A percentile compares a stretch with the other conserved stretches of the same genome.
phyloP scores from a whole-genome alignment of 1,140 invertebrate species.

The Leptoteleia sp. region DNA sequence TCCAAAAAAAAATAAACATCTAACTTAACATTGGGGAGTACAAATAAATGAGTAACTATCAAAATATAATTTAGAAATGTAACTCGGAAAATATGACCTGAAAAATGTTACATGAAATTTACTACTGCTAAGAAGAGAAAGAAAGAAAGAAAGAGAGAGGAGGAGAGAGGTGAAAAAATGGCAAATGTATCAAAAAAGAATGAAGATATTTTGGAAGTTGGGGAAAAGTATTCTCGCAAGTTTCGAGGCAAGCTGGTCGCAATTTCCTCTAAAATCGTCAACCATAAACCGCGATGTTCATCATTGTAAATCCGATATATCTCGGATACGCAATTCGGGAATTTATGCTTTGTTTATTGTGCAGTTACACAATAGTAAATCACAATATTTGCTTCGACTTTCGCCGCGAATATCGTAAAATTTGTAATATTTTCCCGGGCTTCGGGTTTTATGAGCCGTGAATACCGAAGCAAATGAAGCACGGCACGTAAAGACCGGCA shows the following conservation, averaged over 20 bases:
- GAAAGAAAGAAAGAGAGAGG: too few relatives aligned
- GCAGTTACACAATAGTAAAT: slow-evolving; percentile 51
- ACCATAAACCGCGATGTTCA: slow-evolving; percentile 21
- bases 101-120: too few relatives aligned
- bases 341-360: slow-evolving; percentile 54
- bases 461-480: slow-evolving; percentile 62
- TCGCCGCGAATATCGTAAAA: slow-evolving; percentile 57
- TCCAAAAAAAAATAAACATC: too few relatives aligned
- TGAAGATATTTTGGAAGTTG: too few relatives aligned
- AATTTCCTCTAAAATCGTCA: slow-evolving; percentile 13
- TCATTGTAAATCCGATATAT: slow-evolving; percentile 29
- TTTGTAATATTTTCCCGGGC: slow-evolving; percentile 55
- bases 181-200: too few relatives aligned
- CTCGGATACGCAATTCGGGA: slow-evolving; percentile 20
- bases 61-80: too few relatives aligned
- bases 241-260: background rate
- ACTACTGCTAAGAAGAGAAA: too few relatives aligned
- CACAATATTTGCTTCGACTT: slow-evolving; percentile 53
- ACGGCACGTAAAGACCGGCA: slow-evolving; percentile 39
- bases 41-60: too few relatives aligned
- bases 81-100: too few relatives aligned
- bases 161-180: too few relatives aligned
- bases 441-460: slow-evolving; percentile 60
- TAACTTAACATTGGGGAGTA: too few relatives aligned
- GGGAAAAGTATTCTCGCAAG: background rate